These are phyloP conservation scores for Dryococelus australis DNA, from an alignment of 2,888 invertebrate genomes.

Conservation along the genomic window DNA sequence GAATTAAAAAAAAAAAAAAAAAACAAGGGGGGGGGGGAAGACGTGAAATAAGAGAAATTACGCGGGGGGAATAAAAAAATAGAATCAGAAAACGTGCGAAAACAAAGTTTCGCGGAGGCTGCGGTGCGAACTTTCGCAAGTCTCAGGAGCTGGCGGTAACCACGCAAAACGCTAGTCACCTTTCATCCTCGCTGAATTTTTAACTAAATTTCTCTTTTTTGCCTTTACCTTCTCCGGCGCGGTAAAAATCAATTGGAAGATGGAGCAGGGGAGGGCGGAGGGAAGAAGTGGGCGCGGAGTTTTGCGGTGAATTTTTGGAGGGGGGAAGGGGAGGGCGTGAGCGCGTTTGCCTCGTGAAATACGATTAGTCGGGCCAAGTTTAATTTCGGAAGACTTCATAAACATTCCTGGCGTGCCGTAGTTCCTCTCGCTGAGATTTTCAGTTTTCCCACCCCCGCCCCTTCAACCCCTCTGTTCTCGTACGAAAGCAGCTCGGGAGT, in stretches of 20 bases:
- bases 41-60: not conserved
- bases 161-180: not conserved
- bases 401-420: conserved; percentile 16
- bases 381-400: conserved; percentile 16
- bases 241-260: not conserved
- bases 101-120: not conserved
- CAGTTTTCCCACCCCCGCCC: not conserved
- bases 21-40: too few relatives aligned
- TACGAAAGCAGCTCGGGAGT: too few relatives aligned
- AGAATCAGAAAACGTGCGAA: not conserved
- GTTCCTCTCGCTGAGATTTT: conserved; percentile 16
- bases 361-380: conserved; percentile 16
- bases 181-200: not conserved
- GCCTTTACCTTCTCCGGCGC: not conserved
- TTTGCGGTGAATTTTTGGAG: not conserved
- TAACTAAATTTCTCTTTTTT: not conserved
- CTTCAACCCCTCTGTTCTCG: not conserved
- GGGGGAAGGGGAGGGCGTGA: not conserved
- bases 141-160: not conserved
- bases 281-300: not conserved
- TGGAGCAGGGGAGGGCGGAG: not conserved
- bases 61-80: not conserved
- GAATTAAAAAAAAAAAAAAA: too few relatives aligned
- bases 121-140: not conserved
- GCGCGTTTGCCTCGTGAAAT: not conserved